Evolutionary conservation across 2,888 invertebrate genomes (phyloP).

Genomic region (Aporophyla lueneburgensis): DNA sequence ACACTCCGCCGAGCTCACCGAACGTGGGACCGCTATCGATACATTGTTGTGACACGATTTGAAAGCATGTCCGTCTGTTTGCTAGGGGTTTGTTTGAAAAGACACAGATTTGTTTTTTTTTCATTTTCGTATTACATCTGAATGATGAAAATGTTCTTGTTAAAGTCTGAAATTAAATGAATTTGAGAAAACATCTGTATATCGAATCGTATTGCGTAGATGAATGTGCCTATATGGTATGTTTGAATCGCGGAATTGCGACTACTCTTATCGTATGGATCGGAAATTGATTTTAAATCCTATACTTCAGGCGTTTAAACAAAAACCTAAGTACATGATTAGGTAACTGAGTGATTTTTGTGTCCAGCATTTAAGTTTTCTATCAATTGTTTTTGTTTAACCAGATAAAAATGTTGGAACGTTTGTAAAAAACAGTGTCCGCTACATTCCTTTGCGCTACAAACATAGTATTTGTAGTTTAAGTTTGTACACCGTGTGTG

Average conservation of each 20-base stretch:
- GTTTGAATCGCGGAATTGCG: not conserved
- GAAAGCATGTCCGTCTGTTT: not conserved
- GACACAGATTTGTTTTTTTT: not conserved
- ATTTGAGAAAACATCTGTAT: not conserved
- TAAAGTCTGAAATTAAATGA: not conserved
- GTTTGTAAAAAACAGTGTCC: not conserved
- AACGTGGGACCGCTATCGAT: constrained; percentile 21
- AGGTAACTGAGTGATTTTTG: not conserved
- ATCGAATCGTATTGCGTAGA: not conserved
- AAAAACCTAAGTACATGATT: not conserved
- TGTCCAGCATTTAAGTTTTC: not conserved
- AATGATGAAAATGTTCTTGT: not conserved
- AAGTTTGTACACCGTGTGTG: constrained; percentile 40
- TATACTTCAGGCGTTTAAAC: not conserved
- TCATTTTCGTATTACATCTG: too few species aligned
- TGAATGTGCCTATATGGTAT: not conserved
- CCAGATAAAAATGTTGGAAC: not conserved
- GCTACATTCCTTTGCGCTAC: not conserved
- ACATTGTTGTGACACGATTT: constrained; percentile 38
- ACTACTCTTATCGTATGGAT: too few species aligned
- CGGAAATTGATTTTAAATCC: too few species aligned
- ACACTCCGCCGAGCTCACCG: constrained; percentile 47
- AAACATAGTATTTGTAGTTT: constrained; percentile 34
- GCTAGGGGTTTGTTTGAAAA: not conserved
- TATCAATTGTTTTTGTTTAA: not conserved